Evolutionary conservation across 2,113 vertebrate genomes (phyloP), one percentile per base, ranked within the genome.

Genomic region (Aix galericulata): DNA sequence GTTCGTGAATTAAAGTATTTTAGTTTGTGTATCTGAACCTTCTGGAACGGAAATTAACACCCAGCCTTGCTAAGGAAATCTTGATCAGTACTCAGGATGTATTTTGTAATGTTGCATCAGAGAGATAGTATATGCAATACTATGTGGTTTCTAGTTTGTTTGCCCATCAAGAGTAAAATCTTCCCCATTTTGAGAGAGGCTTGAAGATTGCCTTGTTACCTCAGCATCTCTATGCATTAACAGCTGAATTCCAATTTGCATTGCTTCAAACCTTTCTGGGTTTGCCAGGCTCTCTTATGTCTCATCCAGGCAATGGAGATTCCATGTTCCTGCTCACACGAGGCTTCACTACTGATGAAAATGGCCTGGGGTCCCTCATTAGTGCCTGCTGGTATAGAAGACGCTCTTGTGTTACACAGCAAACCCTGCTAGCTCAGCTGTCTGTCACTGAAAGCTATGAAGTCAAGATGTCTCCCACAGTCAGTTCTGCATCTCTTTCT

Each of bases 101-200:
- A 60, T 96, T 93, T 94, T 88, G 95, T 74, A 97, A 93, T 21
- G 22, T 92, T 95, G 82, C 88, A 79, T 92, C 78, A 92, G 81
- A 79, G 64, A 86, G 59, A 46, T 38, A 68, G 66, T 72, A 69
- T 86, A 67, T 87, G 89, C 91, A 96, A 91, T 73, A 38, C 29
- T 92, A 32, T 94, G 95, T 94, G 93, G 94, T 96, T 95, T 88
- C 36, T 48, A 86, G 50, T 42, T 88, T 66, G 50, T 76, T 93
- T 90, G 50, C 81, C 27, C 38, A 63, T 36, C 40, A 89, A 67
- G 50, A 82, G 42, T 74, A 94, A 85, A 68, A 71, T 86, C 68
- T 88, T 96, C 69, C 62, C n/a, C 75, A 69, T 87, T 85, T 89
- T 79, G 73, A 89, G 56, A 85, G 60, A 69, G 22, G 17, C 46